Conservation (phyloP, 2,797 vertebrate species). For the Tachyglossus aculeatus region DNA sequence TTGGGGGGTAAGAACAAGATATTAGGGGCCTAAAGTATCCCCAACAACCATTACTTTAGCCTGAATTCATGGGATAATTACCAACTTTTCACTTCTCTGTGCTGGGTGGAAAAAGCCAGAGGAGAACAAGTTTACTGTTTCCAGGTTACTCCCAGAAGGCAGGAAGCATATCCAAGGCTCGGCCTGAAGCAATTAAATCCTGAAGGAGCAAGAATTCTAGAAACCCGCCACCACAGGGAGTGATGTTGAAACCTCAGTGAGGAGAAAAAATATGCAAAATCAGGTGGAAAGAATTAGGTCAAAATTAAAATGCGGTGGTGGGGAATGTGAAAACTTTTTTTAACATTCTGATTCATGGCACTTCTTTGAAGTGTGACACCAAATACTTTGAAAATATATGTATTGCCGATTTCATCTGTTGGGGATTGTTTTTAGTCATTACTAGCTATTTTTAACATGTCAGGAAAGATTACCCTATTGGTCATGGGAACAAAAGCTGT, state of each 20-base stretch:
- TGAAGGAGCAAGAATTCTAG: neutral
- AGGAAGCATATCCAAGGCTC: too few relatives aligned
- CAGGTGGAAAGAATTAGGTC: neutral
- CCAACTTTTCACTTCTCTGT: too few relatives aligned
- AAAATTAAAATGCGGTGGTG: neutral
- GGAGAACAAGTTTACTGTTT: too few relatives aligned
- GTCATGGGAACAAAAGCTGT: slow-evolving; percentile 26
- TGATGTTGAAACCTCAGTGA: neutral
- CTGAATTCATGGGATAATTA: too few relatives aligned
- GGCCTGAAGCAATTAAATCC: too few relatives aligned
- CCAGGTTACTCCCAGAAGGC: too few relatives aligned
- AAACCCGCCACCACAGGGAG: neutral
- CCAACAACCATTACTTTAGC: too few relatives aligned
- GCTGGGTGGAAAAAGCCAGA: too few relatives aligned
- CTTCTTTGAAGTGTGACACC: neutral
- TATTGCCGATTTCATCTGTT: slow-evolving; percentile 1
- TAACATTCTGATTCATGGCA: neutral
- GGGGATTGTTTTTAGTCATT: neutral
- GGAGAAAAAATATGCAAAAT: neutral
- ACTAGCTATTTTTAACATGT: slow-evolving; percentile 11
- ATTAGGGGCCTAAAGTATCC: too few relatives aligned
- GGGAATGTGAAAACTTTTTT: neutral
- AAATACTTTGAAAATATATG: slow-evolving; percentile 9
- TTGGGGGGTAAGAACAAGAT: too few relatives aligned
- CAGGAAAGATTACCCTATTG: slow-evolving; percentile 16